Evolutionary conservation across 2,888 invertebrate species (phyloP), one percentile per base, ranked within the genome.

Genomic region (Tetramorium bicarinatum): DNA sequence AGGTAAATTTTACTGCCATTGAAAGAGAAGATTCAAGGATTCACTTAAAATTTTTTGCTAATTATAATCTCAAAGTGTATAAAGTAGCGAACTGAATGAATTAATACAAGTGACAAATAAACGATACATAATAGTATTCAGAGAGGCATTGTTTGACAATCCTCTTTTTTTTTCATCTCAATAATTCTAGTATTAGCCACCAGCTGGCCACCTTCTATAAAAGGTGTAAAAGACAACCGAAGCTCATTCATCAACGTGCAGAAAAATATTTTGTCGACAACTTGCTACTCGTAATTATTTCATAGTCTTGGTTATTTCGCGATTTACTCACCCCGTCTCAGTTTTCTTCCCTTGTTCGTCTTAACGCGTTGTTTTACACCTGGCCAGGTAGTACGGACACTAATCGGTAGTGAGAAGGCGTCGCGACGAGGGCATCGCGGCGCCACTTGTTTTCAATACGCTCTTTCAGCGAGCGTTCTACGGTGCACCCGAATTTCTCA

Each of bases 361-460:
- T 67, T 62, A 29, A 66, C 34, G 21, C 67, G 56, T 44, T 56
- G 74, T 62, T 87, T 80, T 62, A 82, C 87, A 83, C 85, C 71
- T 74, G 77, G 38, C 64, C n/a, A 67, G 56, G 52, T 62, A 71
- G 71, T 25, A 71, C 56, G 56, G 41, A 56, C 25, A 66, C 71
- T 77, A 83, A 85, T 85, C 85, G 38, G 13, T 11, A 18, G 64
- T 64, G 25, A 8, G 44, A 8, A 66, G 11, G 59, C 85, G 82
- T 82, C 85, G 87, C 67, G 38, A 15, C 41, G 64, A 18, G 9
- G 64, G 71, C 85, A 82, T 81, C 76, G 91, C 74, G 89, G 91
- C 91, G 92, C 92, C 91, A 91, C 92, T 91, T 81, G 79, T 6
- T 47, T 54, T 62, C 9, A 72, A 52, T 15, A n/a, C 21, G 2